These are phyloP conservation scores for Kradibia gibbosae DNA, from an alignment of 1,140 invertebrate genomes.

Conservation along the genomic window DNA sequence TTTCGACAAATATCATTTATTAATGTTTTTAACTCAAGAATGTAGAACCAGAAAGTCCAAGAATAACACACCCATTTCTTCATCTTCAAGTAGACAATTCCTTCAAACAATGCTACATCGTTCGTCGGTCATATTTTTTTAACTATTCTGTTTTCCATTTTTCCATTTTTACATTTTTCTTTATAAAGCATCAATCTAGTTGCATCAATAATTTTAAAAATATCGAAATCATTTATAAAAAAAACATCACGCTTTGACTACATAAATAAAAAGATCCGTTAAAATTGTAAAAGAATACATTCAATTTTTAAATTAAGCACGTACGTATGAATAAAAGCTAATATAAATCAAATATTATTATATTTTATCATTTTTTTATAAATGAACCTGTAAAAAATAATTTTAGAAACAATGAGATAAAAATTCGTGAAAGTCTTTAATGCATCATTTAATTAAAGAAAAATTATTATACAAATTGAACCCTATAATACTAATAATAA, in stretches of 20 bases:
- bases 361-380: too few species aligned
- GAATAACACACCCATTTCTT: conserved; percentile 8
- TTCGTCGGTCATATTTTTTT: conserved; percentile 26
- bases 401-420: too few species aligned
- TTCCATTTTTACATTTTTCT: conserved; percentile 6
- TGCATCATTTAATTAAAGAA: too few species aligned
- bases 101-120: conserved; percentile 22
- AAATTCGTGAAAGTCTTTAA: too few species aligned
- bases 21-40: background rate
- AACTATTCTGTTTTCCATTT: conserved; percentile 19
- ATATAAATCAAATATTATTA: too few species aligned
- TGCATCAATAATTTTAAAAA: background rate
- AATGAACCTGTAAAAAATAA: too few species aligned
- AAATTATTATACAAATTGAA: too few species aligned
- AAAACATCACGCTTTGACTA: too few species aligned
- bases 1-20: background rate
- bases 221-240: background rate
- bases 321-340: too few species aligned
- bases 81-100: conserved; percentile 3
- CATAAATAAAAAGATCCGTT: background rate
- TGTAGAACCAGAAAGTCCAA: conserved; percentile 15
- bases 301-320: background rate
- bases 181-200: background rate
- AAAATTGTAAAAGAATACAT: background rate
- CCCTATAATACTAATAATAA: too few species aligned